Conservation (phyloP, 1,140 invertebrate genomes). For the Drosophila insularis region DNA sequence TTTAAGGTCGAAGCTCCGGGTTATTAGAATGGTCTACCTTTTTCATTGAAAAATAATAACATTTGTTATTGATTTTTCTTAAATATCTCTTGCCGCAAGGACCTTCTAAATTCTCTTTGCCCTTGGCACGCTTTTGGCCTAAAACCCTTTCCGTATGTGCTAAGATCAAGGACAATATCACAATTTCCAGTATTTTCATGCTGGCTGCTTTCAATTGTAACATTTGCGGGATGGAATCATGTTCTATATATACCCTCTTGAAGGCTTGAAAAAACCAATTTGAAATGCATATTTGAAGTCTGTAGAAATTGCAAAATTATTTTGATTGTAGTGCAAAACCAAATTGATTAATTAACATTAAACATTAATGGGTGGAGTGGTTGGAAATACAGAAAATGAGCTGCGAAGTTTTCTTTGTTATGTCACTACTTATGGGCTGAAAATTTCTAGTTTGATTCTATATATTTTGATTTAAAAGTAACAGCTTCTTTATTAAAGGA, state of each 20-base stretch:
- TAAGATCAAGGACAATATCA: slow-evolving; percentile 55
- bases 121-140: neutral
- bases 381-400: too few species aligned
- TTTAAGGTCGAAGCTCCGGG: neutral
- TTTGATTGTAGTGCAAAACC: slow-evolving; percentile 8
- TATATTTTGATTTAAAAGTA: too few species aligned
- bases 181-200: slow-evolving; percentile 60
- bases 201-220: slow-evolving; percentile 42
- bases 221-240: slow-evolving; percentile 13
- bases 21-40: slow-evolving; percentile 38
- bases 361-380: neutral
- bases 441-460: too few species aligned
- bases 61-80: slow-evolving; percentile 47
- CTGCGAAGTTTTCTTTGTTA: too few species aligned
- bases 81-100: slow-evolving; percentile 55
- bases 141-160: slow-evolving; percentile 43
- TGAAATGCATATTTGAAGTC: neutral
- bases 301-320: neutral
- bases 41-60: slow-evolving; percentile 55
- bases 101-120: slow-evolving; percentile 14
- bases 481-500: too few species aligned
- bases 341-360: slow-evolving; percentile 35
- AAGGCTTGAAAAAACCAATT: slow-evolving; percentile 39
- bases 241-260: slow-evolving; percentile 66
- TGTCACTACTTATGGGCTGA: too few species aligned